These are phyloP conservation scores for Melanotus villosus DNA, from an alignment of 2,888 invertebrate genomes.

Conservation along the genomic window DNA sequence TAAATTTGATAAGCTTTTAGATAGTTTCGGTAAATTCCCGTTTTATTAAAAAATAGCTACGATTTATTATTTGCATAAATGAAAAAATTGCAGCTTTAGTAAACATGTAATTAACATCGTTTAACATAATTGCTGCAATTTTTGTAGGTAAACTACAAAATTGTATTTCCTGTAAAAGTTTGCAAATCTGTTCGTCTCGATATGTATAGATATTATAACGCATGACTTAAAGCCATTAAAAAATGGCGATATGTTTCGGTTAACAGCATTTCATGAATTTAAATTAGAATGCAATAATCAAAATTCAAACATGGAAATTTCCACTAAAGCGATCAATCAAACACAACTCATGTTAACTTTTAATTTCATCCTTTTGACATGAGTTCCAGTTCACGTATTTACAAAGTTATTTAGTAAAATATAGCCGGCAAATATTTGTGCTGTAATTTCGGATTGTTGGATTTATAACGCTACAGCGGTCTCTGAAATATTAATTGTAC, in stretches of 20 bases:
- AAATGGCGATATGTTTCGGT: slow-evolving; percentile 24
- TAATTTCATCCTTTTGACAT: slow-evolving; percentile 38
- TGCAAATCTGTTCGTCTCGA: neutral
- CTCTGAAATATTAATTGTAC: slow-evolving; percentile 6
- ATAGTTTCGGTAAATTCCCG: too few species aligned
- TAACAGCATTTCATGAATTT: slow-evolving; percentile 31
- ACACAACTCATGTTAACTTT: slow-evolving; percentile 35
- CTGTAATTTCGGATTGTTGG: slow-evolving; percentile 15
- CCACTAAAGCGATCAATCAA: slow-evolving; percentile 34
- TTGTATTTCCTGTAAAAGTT: neutral
- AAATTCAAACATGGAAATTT: slow-evolving; percentile 35
- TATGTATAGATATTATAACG: neutral
- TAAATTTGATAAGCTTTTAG: too few species aligned
- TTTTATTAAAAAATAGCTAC: too few species aligned
- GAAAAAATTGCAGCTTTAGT: too few species aligned
- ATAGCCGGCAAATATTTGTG: slow-evolving; percentile 14
- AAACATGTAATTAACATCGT: too few species aligned
- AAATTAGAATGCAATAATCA: slow-evolving; percentile 37
- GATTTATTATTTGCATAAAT: too few species aligned
- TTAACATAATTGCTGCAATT: too few species aligned
- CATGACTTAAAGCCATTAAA: slow-evolving; percentile 27
- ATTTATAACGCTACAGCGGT: slow-evolving; percentile 1
- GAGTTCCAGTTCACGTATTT: slow-evolving; percentile 25
- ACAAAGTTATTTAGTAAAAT: slow-evolving; percentile 25
- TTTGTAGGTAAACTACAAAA: too few species aligned